A percentile compares a stretch with the other conserved stretches of the same genome.
phyloP scores from a whole-genome alignment of 2,113 vertebrate genomes.

The Osmerus eperlanus region DNA sequence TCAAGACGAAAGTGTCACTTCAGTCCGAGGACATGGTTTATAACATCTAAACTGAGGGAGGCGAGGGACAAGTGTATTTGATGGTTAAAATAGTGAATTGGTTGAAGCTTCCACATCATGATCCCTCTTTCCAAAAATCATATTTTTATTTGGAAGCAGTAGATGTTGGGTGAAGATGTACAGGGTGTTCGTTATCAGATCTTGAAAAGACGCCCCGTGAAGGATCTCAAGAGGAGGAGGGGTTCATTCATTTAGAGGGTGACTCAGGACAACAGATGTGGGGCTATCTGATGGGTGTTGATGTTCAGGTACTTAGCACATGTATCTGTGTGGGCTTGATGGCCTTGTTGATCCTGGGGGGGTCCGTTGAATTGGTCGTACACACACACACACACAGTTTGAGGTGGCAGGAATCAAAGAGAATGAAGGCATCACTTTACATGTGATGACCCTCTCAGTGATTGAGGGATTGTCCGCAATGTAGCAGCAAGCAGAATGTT shows the following conservation, averaged over 20 bases:
- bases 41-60: too few relatives aligned
- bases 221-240: neutral
- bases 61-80: too few relatives aligned
- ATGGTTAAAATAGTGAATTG: too few relatives aligned
- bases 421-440: neutral
- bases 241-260: neutral
- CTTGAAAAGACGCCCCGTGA: neutral
- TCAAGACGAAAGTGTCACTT: too few relatives aligned
- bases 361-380: slow-evolving; percentile 3
- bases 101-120: too few relatives aligned
- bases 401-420: neutral
- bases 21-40: too few relatives aligned
- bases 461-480: neutral
- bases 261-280: neutral
- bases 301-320: slow-evolving; percentile 28
- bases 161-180: too few relatives aligned
- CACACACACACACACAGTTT: slow-evolving; percentile 23
- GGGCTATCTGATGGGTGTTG: slow-evolving; percentile 16
- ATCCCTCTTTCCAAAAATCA: too few relatives aligned
- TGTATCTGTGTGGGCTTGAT: slow-evolving; percentile 30
- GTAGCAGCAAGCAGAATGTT: neutral
- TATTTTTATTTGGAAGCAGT: too few relatives aligned
- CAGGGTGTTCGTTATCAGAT: too few relatives aligned
- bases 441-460: neutral
- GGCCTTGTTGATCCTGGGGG: slow-evolving; percentile 27